Evolutionary conservation across 92 coral and sea anemone genomes (phyloP), one percentile per base, ranked within the genome.

Genomic region (Palythoa caribaeorum): DNA sequence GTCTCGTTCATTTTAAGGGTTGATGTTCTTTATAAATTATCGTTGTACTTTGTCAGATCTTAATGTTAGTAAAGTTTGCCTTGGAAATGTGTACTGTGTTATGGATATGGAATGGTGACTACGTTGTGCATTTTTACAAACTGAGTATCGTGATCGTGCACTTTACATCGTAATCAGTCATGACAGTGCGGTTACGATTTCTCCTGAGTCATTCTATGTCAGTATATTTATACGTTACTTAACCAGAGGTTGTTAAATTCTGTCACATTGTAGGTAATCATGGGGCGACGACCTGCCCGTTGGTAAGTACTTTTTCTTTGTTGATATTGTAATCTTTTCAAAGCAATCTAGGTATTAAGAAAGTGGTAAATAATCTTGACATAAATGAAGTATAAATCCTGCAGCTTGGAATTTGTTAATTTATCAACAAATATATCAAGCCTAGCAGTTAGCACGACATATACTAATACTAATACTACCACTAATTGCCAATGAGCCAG

Each of bases 241-340:
- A 13, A 54, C 37, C 9, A n/a, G 9, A 40, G 37, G 73, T 83
- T 35, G 38, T 55, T 65, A 9, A 28, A 28, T 68, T 73, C 78
- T 44, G 14, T 86, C 80, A 12, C 38, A 62, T 88, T 52, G 44
- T 78, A 91, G 94, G 93, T 90, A 90, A 87, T 88, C 88, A 95
- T 97, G 98, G 98, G 98, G 94, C 98, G 99, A 83, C 93, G 98
- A 92, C 98, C 97, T 65, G 99, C 97, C 90, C 95, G 99, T 92
- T 94, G 99, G 98, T 97, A 92, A 87, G 98, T 95, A 9, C 13
- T n/a, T 10, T 39, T 48, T 13, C 19, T 0, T 9, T 36, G 51
- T 3, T 60, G 83, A 2, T 78, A n/a, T 6, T 9, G 1, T 54
- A 48, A 60, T 13, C 54, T 3, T 48, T 2, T 28, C 28, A 28